phyloP scores from a whole-genome alignment of 2,888 invertebrate species.

The Sarcophaga subvicina region DNA sequence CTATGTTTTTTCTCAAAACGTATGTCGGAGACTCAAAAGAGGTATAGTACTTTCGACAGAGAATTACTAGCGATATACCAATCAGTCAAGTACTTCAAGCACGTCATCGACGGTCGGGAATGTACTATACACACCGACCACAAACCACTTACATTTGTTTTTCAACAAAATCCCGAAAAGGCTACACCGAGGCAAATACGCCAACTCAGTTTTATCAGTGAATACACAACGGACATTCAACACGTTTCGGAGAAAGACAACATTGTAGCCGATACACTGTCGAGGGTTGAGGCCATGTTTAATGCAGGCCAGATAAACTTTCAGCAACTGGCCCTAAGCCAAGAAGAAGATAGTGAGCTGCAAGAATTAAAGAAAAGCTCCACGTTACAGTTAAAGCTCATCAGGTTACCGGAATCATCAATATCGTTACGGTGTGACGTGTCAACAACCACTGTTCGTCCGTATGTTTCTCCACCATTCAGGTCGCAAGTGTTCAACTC shows the following conservation, averaged over 20 bases:
- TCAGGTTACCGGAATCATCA: constrained; percentile 35
- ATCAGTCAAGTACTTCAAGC: too few relatives aligned
- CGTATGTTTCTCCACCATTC: constrained; percentile 2
- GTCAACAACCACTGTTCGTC: constrained; percentile 35
- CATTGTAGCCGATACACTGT: constrained; percentile 8
- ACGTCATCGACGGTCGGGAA: too few relatives aligned
- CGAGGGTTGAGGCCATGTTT: constrained; percentile 3
- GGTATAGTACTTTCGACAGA: too few relatives aligned
- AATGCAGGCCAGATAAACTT: constrained; percentile 2
- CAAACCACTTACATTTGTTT: too few relatives aligned
- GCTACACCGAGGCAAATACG: constrained; percentile 17
- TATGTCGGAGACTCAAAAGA: too few relatives aligned
- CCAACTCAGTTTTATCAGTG: constrained; percentile 27
- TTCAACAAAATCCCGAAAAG: constrained; percentile 40
- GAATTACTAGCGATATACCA: too few relatives aligned
- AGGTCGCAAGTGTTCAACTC: constrained; percentile 1
- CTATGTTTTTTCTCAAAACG: too few relatives aligned
- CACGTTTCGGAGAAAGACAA: constrained; percentile 19
- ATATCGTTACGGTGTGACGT: constrained; percentile 58
- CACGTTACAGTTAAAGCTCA: constrained; percentile 44
- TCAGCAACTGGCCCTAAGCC: not conserved
- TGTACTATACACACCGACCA: too few relatives aligned
- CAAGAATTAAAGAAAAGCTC: not conserved
- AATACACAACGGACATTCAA: constrained; percentile 28
- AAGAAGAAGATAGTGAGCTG: not conserved